Conservation (phyloP, 2,888 invertebrate species). For the Protonemura montana region DNA sequence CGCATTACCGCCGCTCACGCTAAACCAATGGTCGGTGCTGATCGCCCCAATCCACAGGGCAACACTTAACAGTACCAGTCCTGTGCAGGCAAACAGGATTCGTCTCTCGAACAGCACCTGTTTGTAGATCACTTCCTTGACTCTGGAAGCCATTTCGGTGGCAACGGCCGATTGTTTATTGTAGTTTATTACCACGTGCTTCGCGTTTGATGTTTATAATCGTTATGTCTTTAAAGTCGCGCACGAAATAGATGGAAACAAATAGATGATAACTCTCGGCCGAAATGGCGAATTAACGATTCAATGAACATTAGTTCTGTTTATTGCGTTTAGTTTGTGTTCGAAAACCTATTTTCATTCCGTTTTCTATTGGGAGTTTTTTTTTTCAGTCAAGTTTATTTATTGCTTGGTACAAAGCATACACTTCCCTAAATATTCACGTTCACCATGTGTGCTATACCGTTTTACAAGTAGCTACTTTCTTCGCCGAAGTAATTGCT, state of each 20-base stretch:
- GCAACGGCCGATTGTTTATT: not conserved
- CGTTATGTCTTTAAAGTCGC: too few species aligned
- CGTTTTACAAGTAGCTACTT: too few species aligned
- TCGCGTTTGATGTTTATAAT: too few species aligned
- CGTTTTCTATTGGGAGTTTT: not conserved
- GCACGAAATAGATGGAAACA: too few species aligned
- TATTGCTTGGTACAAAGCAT: not conserved
- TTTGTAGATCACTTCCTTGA: conserved; percentile 54
- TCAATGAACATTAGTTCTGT: not conserved
- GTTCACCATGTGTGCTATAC: too few species aligned
- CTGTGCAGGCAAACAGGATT: conserved; percentile 74
- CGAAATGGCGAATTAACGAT: not conserved
- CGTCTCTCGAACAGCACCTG: conserved; percentile 75
- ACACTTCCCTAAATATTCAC: too few species aligned
- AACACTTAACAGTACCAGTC: conserved; percentile 70
- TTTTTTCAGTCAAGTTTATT: not conserved
- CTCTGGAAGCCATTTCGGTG: conserved; percentile 40
- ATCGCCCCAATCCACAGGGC: conserved; percentile 78
- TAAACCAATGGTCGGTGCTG: conserved; percentile 76
- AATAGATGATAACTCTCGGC: too few species aligned
- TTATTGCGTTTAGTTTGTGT: not conserved
- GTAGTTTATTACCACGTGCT: not conserved
- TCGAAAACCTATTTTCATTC: not conserved
- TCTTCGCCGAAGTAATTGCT: too few species aligned
- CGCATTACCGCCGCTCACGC: conserved; percentile 59